Conservation (phyloP, 2,113 vertebrate species). For the Lamprotornis superbus region DNA sequence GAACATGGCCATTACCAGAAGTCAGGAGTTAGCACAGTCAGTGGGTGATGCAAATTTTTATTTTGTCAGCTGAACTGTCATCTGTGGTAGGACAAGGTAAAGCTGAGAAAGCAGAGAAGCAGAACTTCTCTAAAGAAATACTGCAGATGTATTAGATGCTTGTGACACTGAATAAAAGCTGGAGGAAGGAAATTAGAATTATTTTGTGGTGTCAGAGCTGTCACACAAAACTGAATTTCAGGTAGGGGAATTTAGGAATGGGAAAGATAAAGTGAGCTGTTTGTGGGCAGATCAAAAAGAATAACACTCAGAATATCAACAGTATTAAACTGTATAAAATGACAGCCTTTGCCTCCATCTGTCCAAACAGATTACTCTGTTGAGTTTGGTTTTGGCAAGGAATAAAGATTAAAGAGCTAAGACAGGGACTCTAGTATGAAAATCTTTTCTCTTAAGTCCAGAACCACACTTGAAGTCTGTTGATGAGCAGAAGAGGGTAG, state of each 20-base stretch:
- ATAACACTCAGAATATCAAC: neutral
- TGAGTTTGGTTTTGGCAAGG: neutral
- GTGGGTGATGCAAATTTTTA: neutral
- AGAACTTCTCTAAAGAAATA: neutral
- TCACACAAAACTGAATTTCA: neutral
- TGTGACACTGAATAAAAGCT: neutral
- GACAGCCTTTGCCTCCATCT: slow-evolving; percentile 15
- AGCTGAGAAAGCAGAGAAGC: neutral
- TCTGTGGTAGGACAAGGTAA: neutral
- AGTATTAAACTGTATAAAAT: neutral
- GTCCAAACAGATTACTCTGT: slow-evolving; percentile 8
- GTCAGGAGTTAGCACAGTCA: neutral
- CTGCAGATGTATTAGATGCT: neutral
- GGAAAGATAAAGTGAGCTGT: neutral
- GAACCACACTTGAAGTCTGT: neutral
- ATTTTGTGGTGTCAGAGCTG: neutral
- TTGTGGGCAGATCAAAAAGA: neutral
- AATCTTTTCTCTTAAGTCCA: neutral
- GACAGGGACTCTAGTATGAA: neutral
- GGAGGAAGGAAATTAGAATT: neutral
- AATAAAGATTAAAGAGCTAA: neutral
- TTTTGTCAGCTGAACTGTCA: neutral
- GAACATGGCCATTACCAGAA: neutral
- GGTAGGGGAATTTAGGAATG: neutral
- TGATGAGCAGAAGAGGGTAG: neutral